Base-by-base conservation (phyloP, 2,888 invertebrate species). In the Sarcophaga carnaria region DNA sequence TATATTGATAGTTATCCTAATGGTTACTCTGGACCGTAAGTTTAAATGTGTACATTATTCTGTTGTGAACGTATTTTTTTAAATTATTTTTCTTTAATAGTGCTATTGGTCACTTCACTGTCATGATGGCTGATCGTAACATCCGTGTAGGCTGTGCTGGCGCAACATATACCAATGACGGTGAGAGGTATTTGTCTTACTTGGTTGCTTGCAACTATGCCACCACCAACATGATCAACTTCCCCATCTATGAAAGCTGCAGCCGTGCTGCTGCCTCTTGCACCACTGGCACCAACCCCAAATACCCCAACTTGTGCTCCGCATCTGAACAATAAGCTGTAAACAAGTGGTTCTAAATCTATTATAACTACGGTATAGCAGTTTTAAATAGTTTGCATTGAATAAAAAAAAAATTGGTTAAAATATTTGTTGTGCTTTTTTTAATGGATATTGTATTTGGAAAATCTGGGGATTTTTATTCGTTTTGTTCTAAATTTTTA, bases 191-290 rank as follows among this genome's bases (percentile, higher is more conserved):
- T 20, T n/a, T 69, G 6, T n/a, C 47, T 12, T 70, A 83, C n/a
- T 89, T 90, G 54, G 89, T 91, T 89, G 91, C 91, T 12, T 91
- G 91, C 62, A 90, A 90, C 71, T 91, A 90, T 84, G 89, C 89
- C 27, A 85, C 89, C 20, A 88, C 89, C 54, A 88, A 88, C 85
- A 88, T 90, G 49, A 82, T 89, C 27, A 88, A 88, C 60, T 76
- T 84, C 14, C 90, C 91, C 22, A 90, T 91, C 45, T 90, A 91
- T 80, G 82, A 67, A 17, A 88, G 88, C 62, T 90, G 90, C 62
- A 88, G 81, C 2, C 63, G 37, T 14, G 83, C 92, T 3, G 91
- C 88, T n/a, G 78, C 88, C 17, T 11, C 17, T 74, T 47, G n/a
- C 62, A 60, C 37, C 4, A 78, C 76, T 3, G 91, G 92, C 5